Percentiles rank a stretch among this genome's conserved stretches.
Conservation (phyloP, 2,113 vertebrate genomes). For the Meleagris gallopavo region DNA sequence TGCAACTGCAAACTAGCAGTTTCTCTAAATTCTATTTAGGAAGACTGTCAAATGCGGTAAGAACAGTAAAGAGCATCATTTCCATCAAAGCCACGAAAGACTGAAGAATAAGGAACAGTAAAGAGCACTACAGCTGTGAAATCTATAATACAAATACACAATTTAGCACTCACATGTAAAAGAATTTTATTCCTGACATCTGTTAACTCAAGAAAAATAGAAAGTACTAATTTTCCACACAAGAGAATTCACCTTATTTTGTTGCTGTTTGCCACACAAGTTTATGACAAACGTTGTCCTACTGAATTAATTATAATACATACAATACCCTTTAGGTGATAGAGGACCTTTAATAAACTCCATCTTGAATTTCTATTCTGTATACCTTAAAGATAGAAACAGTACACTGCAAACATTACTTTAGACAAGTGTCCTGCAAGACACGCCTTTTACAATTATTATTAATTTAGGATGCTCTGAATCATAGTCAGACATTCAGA, state of each 20-base stretch:
- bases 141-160: not conserved
- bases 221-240: not conserved
- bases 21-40: not conserved
- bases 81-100: not conserved
- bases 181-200: not conserved
- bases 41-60: not conserved
- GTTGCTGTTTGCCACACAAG: conserved; percentile 22
- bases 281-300: not conserved
- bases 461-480: not conserved
- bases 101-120: not conserved
- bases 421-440: not conserved
- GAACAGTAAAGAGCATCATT: not conserved
- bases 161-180: not conserved
- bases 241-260: not conserved
- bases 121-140: not conserved
- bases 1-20: not conserved
- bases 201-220: not conserved
- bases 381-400: conserved; percentile 47
- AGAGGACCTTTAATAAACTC: not conserved
- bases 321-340: not conserved
- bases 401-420: not conserved
- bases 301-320: conserved; percentile 28
- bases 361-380: not conserved
- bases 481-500: not conserved
- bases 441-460: not conserved